Conservation (phyloP, 92 coral and sea anemone genomes). For the Anthopleura xanthogrammica region DNA sequence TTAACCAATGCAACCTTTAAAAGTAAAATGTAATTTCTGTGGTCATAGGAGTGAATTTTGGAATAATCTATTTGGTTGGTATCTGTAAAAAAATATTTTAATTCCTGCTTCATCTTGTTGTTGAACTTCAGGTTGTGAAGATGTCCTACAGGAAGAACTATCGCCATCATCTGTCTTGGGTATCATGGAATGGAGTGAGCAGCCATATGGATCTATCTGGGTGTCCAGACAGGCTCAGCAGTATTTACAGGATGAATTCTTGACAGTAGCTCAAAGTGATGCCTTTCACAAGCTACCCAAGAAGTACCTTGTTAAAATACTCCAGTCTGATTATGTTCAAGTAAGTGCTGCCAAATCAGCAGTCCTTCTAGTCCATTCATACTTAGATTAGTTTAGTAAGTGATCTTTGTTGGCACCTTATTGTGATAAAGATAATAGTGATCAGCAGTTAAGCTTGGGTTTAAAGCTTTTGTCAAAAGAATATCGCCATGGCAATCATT, state of each 20-base stretch:
- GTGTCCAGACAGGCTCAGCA: slow-evolving; percentile 91
- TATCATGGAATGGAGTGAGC: slow-evolving; percentile 88
- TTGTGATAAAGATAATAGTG: too few relatives aligned
- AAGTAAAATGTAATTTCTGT: too few relatives aligned
- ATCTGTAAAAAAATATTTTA: too few relatives aligned
- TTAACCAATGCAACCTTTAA: too few relatives aligned
- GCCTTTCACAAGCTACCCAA: slow-evolving; percentile 71
- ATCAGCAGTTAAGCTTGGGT: too few relatives aligned
- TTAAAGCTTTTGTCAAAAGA: too few relatives aligned
- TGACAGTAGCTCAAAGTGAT: slow-evolving; percentile 80
- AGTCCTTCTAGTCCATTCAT: too few relatives aligned
- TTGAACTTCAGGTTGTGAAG: slow-evolving; percentile 94
- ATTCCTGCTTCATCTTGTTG: slow-evolving; percentile 31
- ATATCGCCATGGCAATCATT: too few relatives aligned
- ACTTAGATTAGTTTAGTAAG: too few relatives aligned
- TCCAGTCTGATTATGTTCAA: slow-evolving; percentile 95
- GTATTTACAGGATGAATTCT: slow-evolving; percentile 85
- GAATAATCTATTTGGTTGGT: neutral
- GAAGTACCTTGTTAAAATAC: slow-evolving; percentile 70
- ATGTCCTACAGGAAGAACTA: slow-evolving; percentile 83
- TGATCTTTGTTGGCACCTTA: too few relatives aligned
- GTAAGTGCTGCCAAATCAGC: slow-evolving; percentile 23
- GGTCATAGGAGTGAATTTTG: too few relatives aligned
- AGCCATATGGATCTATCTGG: slow-evolving; percentile 91
- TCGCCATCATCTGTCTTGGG: slow-evolving; percentile 73